These are phyloP conservation scores for Ciconia stormi DNA, from an alignment of 2,113 vertebrate genomes.

Conservation along the genomic window DNA sequence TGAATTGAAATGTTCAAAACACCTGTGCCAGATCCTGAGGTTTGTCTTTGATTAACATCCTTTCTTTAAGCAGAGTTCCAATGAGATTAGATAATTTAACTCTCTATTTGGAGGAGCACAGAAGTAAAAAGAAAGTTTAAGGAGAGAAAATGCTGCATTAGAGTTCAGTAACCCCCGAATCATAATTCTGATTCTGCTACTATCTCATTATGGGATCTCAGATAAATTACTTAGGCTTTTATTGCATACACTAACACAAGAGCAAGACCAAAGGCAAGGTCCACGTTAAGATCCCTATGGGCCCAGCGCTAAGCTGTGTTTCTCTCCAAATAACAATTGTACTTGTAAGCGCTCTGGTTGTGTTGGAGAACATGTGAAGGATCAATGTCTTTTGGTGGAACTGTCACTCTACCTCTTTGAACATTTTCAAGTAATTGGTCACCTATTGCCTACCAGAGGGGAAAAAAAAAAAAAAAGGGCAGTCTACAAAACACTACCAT, in stretches of 20 bases:
- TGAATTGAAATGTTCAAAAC: background rate
- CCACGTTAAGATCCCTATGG: background rate
- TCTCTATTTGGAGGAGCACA: background rate
- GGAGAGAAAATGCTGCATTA: background rate
- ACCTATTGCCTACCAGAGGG: background rate
- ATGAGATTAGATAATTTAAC: background rate
- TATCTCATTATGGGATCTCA: background rate
- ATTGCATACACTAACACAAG: background rate
- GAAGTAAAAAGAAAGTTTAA: background rate
- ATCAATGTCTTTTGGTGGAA: background rate
- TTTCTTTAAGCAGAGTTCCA: background rate
- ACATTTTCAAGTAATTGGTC: background rate
- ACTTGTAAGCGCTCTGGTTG: background rate
- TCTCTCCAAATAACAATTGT: background rate
- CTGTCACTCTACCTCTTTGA: background rate
- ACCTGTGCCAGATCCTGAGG: background rate
- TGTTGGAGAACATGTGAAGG: background rate
- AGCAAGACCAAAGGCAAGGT: background rate
- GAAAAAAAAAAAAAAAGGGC: background rate
- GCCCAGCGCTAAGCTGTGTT: background rate
- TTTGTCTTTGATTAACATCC: background rate
- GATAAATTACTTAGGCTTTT: background rate
- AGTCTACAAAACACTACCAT: background rate
- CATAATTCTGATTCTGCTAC: background rate
- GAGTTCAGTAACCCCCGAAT: background rate